Evolutionary conservation across 2,797 vertebrate genomes (phyloP), one percentile per base, ranked within the genome.

Genomic region (Catostomus latipinnis): DNA sequence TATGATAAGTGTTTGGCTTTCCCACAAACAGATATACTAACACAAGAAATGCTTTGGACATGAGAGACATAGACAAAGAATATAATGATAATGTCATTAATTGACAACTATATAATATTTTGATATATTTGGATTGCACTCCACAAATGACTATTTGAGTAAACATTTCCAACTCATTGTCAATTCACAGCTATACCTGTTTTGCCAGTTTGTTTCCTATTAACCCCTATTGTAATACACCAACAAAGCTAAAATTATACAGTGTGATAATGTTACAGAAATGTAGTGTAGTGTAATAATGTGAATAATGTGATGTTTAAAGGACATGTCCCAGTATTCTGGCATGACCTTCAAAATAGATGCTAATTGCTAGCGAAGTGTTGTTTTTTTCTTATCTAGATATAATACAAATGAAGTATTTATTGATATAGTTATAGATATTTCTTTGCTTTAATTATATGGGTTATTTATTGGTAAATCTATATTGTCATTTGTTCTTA

Each of bases 141-240:
- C 57, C 34, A 14, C 45, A 57, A 8, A 13, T 52, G 53, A 80
- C 70, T 52, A 34, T 49, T 0, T 11, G 6, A 14, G 16, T 13
- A 45, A 45, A 13, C 22, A 78, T 62, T 60, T 71, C 14, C 43
- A 79, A 72, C 9, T 8, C 1, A 0, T 50, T 6, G 1, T 50
- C 46, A 67, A 18, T 49, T 45, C 34, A 14, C 9, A 73, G 53
- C n/a, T 50, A 52, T 67, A 4, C 78, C 54, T 53, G 78, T 67
- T 67, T 16, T n/a, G 48, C 62, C 61, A 43, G 78, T 80, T 80
- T n/a, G 9, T 80, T 60, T 58, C 14, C 58, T 34, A 43, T 60
- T 8, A 8, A 45, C 22, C 2, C 43, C 34, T 60, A 43, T n/a
- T 57, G 16, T 58, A 11, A 4, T 4, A 1, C 34, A 49, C 16